Conservation (phyloP, 2,797 vertebrate genomes). For the Chrosomus eos region DNA sequence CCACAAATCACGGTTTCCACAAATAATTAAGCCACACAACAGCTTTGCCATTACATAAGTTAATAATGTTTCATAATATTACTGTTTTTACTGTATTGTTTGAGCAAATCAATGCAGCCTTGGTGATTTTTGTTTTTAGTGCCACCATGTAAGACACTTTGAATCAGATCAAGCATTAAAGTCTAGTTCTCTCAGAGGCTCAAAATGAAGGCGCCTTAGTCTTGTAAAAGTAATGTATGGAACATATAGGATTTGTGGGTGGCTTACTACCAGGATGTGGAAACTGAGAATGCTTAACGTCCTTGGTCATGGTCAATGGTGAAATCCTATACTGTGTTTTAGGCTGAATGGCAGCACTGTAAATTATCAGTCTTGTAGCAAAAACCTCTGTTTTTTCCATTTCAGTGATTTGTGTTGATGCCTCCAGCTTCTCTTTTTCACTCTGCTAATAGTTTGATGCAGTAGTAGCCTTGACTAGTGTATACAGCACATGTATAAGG, state of each 20-base stretch:
- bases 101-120: neutral
- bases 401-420: slow-evolving; percentile 41
- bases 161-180: neutral
- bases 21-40: neutral
- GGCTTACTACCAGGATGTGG: slow-evolving; percentile 49
- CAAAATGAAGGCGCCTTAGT: slow-evolving; percentile 19
- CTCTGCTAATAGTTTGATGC: neutral
- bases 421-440: slow-evolving; percentile 38
- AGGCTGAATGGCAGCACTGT: slow-evolving; percentile 33
- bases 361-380: slow-evolving; percentile 38
- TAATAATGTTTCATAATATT: neutral
- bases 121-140: neutral
- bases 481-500: slow-evolving; percentile 5
- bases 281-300: slow-evolving; percentile 42
- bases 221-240: slow-evolving; percentile 24
- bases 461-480: neutral
- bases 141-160: neutral
- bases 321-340: slow-evolving; percentile 56
- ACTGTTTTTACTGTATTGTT: neutral
- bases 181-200: neutral
- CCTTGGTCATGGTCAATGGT: slow-evolving; percentile 40
- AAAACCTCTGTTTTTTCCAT: slow-evolving; percentile 40
- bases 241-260: slow-evolving; percentile 37
- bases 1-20: neutral
- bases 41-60: neutral